Base-by-base conservation (phyloP, 2,888 invertebrate genomes). In the Hedychridium roseum region DNA sequence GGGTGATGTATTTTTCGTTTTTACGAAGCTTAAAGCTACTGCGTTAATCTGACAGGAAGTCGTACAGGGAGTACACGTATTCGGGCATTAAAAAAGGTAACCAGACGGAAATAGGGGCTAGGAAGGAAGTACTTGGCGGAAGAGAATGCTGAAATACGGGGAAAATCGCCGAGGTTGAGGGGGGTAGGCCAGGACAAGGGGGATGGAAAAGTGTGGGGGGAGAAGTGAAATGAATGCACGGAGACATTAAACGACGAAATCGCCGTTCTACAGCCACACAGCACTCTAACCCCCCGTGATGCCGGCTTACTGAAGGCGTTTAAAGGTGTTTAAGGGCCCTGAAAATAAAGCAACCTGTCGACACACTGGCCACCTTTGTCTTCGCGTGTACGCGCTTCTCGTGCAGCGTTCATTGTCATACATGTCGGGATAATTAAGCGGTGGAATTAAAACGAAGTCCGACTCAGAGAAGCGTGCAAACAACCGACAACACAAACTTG, bases 11-110 rank as follows among this genome's bases (percentile, higher is more conserved):
- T n/a, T n/a, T n/a, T n/a, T n/a, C n/a, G n/a, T n/a, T n/a, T n/a
- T n/a, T n/a, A n/a, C n/a, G n/a, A n/a, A n/a, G n/a, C n/a, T n/a
- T n/a, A n/a, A n/a, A 50, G 55, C 54, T 52, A 60, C 59, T 40
- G 45, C 47, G 31, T 12, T 15, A 9, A 16, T 11, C 2, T 7
- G n/a, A 3, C 11, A 27, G 39, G 11, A 31, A 39, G 34, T 43
- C 38, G 44, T 31, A 34, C 48, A 34, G 35, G 45, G 46, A 52
- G 54, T 59, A 34, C 37, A 45, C 45, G 38, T 38, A 50, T 36
- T 32, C 37, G 37, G 32, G 28, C n/a, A 26, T 11, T 31, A 15
- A 17, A 12, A 11, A n/a, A 11, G 18, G 20, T 23, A 40, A 16
- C 16, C 15, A 16, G 37, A 53, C 2, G 11, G 17, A 38, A n/a